phyloP scores from a whole-genome alignment of 2,113 vertebrate species.

The Nothobranchius furzeri region DNA sequence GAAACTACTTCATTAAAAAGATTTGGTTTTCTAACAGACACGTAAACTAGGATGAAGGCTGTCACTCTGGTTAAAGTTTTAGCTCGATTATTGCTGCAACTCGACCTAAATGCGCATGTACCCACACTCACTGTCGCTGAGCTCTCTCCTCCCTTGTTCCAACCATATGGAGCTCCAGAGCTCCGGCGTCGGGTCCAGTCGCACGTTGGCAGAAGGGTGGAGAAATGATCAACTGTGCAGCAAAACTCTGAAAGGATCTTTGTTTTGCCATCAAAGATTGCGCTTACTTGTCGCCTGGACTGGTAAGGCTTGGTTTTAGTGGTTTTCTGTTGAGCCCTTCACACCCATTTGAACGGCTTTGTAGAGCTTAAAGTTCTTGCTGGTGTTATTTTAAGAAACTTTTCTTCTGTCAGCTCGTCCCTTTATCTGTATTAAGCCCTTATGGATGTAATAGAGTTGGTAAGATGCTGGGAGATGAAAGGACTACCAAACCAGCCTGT shows the following conservation, averaged over 20 bases:
- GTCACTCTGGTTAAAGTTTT: too few species aligned
- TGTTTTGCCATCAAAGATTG: conserved; percentile 37
- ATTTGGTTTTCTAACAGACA: too few species aligned
- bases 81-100: too few species aligned
- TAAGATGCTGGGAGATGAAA: conserved; percentile 70
- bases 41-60: too few species aligned
- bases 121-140: too few species aligned
- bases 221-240: conserved; percentile 35
- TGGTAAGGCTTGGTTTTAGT: conserved; percentile 33
- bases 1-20: too few species aligned
- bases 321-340: conserved; percentile 35
- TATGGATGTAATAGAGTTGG: conserved; percentile 66
- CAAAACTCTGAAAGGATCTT: conserved; percentile 24
- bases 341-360: conserved; percentile 49
- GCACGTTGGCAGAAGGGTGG: conserved; percentile 34
- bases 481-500: conserved; percentile 69
- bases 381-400: conserved; percentile 50
- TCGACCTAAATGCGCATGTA: too few species aligned
- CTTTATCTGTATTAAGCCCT: conserved; percentile 57
- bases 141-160: too few species aligned
- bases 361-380: conserved; percentile 45
- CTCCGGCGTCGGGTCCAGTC: too few species aligned
- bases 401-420: conserved; percentile 37
- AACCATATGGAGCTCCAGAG: too few species aligned
- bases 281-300: conserved; percentile 17